Percentiles rank a stretch among this genome's conserved stretches.
Conservation (phyloP, 2,113 vertebrate genomes). For the Macaca nemestrina region DNA sequence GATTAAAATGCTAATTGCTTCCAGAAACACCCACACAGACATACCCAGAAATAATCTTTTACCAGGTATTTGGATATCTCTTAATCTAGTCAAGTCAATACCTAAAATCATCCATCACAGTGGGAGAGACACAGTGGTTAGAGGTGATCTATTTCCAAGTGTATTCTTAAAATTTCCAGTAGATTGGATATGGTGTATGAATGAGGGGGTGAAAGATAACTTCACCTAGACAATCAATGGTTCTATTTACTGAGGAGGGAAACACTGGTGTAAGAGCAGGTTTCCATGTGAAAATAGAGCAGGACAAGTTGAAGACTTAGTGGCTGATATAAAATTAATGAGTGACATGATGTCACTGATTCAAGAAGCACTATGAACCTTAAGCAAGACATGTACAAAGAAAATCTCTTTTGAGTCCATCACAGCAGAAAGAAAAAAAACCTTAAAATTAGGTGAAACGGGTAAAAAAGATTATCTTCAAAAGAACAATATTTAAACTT, state of each 20-base stretch:
- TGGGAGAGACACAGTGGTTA: not conserved
- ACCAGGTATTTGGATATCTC: not conserved
- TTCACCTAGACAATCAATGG: not conserved
- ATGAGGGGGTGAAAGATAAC: not conserved
- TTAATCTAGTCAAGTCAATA: not conserved
- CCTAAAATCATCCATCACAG: not conserved
- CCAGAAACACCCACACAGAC: not conserved
- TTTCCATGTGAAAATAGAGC: not conserved
- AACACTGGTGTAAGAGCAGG: not conserved
- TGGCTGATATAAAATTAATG: not conserved
- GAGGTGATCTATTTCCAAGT: not conserved
- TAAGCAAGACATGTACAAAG: not conserved
- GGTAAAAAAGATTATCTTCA: not conserved
- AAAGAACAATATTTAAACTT: conserved; percentile 18
- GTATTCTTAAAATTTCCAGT: not conserved
- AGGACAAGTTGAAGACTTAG: not conserved
- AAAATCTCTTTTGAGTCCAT: not conserved
- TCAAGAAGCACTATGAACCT: not conserved
- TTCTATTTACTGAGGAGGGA: not conserved
- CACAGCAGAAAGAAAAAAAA: not conserved
- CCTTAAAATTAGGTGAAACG: not conserved
- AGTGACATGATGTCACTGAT: not conserved
- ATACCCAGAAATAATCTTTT: not conserved
- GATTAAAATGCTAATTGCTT: not conserved
- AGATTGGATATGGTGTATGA: not conserved